Evolutionary conservation across 2,113 vertebrate genomes (phyloP), one percentile per base, ranked within the genome.

Genomic region (Reinhardtius hippoglossoides): DNA sequence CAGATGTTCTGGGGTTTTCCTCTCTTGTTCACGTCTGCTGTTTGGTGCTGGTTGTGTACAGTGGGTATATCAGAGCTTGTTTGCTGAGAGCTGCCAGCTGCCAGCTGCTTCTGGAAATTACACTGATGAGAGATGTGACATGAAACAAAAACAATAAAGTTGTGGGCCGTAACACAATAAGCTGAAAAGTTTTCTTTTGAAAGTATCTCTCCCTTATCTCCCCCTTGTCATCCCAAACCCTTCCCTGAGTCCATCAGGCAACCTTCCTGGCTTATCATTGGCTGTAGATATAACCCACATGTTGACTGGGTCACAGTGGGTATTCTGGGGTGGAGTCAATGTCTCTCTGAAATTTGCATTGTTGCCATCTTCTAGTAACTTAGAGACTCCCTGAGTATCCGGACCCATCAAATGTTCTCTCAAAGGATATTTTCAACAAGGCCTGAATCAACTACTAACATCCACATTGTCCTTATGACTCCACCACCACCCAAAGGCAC

Each of bases 1-100:
- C 67, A 44, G 55, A 16, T 16, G 57, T 58, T 61, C 9, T 40
- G 4, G 31, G 21, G 21, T 61, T 48, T 35, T 52, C 70, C 23
- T 40, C 14, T 15, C 14, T 15, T 50, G 1, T 72, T 23, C 57
- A 15, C 2, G 18, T 35, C 59, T 62, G 59, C 20, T 31, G 9
- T 62, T 52, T 14, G 26, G 20, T 35, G n/a, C 24, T 16, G 71
- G 62, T 48, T 63, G 62, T 48, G 62, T 48, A 64, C 42, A 48
- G 14, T 64, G 42, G 42, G 8, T 26, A 26, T 64, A 64, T 26
- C 62, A 48, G 21, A 64, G 42, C 42, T 18, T 48, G 21, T 48
- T 64, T 46, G 62, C 62, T 5, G 14, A 46, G 21, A 64, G 62
- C 42, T 64, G 42, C 21, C 61, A 64, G 62, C 42, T 64, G 42